A percentile compares a stretch with the other conserved stretches of the same genome.
phyloP scores from a whole-genome alignment of 2,888 invertebrate genomes.

The Galeruca laticollis region DNA sequence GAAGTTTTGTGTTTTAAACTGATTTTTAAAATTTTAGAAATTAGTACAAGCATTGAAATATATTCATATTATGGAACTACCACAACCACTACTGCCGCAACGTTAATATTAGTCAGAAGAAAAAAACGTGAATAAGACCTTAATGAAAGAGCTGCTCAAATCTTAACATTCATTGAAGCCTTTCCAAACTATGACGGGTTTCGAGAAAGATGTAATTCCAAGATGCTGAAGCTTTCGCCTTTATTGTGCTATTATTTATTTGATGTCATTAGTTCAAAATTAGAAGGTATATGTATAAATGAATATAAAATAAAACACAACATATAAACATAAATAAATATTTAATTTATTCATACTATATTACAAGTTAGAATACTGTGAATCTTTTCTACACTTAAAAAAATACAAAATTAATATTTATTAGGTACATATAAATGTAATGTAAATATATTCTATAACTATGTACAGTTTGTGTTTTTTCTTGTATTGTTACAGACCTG shows the following conservation, averaged over 20 bases:
- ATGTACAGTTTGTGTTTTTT: constrained; percentile 27
- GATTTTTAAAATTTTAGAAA: constrained; percentile 69
- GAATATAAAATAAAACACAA: constrained; percentile 1
- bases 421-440: constrained; percentile 11
- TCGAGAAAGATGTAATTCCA: background rate
- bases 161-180: constrained; percentile 60
- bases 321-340: constrained; percentile 32
- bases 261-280: no score
- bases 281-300: background rate
- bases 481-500: constrained; percentile 40
- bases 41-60: constrained; percentile 76
- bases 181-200: constrained; percentile 40
- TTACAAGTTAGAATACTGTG: constrained; percentile 31
- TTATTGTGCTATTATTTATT: no score
- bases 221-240: no score
- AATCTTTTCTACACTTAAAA: constrained; percentile 26
- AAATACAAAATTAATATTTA: constrained; percentile 26
- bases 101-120: constrained; percentile 56
- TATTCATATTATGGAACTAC: constrained; percentile 67
- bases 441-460: constrained; percentile 24
- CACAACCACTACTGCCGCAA: constrained; percentile 67
- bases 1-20: background rate
- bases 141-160: constrained; percentile 53
- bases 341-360: constrained; percentile 38
- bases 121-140: constrained; percentile 45